A percentile compares a stretch with the other conserved stretches of the same genome.
phyloP scores from a whole-genome alignment of 1,140 invertebrate species.

The Stegodyphus mimosarum region DNA sequence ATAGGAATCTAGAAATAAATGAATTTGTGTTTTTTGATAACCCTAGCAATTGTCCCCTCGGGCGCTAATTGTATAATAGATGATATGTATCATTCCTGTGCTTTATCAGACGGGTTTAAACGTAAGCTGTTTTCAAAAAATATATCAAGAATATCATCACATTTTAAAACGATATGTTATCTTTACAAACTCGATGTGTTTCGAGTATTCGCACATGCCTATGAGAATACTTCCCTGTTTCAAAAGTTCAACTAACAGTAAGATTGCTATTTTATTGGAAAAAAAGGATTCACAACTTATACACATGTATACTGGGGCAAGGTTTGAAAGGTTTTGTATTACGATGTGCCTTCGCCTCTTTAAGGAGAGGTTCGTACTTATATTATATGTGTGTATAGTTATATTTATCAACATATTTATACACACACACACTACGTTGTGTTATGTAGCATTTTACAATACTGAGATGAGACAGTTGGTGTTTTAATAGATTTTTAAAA shows the following conservation, averaged over 20 bases:
- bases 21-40: neutral
- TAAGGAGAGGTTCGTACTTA: slow-evolving; percentile 21
- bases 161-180: slow-evolving; percentile 54
- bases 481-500: neutral
- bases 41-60: slow-evolving; percentile 4
- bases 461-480: neutral
- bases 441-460: slow-evolving; percentile 46
- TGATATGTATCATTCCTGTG: slow-evolving; percentile 60
- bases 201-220: slow-evolving; percentile 60
- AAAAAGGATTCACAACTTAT: slow-evolving; percentile 12
- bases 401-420: neutral
- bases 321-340: slow-evolving; percentile 22
- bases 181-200: slow-evolving; percentile 16
- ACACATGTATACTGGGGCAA: slow-evolving; percentile 13
- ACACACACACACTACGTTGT: slow-evolving; percentile 30
- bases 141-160: slow-evolving; percentile 44
- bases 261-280: slow-evolving; percentile 21
- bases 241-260: slow-evolving; percentile 33
- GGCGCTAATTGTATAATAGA: neutral
- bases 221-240: slow-evolving; percentile 9
- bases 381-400: neutral
- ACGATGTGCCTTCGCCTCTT: slow-evolving; percentile 4
- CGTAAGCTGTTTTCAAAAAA: slow-evolving; percentile 40
- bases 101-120: slow-evolving; percentile 29
- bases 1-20: too few relatives aligned